phyloP scores from a whole-genome alignment of 2,113 vertebrate genomes.

The Stictonetta naevosa region DNA sequence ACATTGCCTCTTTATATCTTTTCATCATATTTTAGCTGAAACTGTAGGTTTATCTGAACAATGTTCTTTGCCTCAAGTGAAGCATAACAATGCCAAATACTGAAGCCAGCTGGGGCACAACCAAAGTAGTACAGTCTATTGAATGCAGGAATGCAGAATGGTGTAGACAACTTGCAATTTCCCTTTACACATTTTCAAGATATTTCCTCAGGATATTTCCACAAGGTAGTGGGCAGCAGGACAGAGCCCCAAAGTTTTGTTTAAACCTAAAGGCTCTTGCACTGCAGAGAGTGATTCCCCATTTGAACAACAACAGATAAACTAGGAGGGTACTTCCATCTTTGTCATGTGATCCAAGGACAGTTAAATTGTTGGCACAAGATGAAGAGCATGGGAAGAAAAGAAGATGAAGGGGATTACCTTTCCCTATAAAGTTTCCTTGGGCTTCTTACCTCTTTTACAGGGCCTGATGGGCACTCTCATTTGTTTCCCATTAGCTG shows the following conservation, averaged over 20 bases:
- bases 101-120: not conserved
- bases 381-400: not conserved
- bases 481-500: slow-evolving; percentile 11
- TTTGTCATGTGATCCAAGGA: not conserved
- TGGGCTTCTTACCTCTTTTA: not conserved
- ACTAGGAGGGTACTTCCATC: not conserved
- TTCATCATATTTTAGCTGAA: not conserved
- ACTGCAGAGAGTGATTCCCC: not conserved
- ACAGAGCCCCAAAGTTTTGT: not conserved
- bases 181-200: too few relatives aligned
- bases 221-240: not conserved
- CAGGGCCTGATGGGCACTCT: not conserved
- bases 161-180: too few relatives aligned
- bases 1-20: not conserved
- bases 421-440: not conserved
- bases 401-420: not conserved
- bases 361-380: not conserved
- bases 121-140: not conserved
- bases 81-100: not conserved
- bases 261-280: not conserved
- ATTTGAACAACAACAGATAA: not conserved
- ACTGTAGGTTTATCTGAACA: not conserved
- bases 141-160: too few relatives aligned
- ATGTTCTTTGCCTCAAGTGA: not conserved
- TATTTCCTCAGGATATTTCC: not conserved